These are phyloP conservation scores for Ormyrus pomaceus DNA, from an alignment of 2,888 invertebrate genomes.

Conservation along the genomic window DNA sequence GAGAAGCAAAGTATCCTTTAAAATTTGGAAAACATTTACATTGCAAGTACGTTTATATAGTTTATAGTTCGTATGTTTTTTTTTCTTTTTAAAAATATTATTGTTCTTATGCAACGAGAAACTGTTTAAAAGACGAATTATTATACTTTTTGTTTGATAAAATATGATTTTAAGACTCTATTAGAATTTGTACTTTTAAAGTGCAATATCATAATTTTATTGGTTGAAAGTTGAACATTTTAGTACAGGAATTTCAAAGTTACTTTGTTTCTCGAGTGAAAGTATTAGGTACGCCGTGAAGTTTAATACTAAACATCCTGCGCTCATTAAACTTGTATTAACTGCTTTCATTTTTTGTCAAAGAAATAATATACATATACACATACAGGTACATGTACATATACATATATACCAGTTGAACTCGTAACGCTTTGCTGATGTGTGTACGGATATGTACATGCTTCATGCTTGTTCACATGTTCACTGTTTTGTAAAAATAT, in stretches of 20 bases:
- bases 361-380: conserved; percentile 35
- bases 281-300: conserved; percentile 43
- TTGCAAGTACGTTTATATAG: conserved; percentile 6
- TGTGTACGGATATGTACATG: conserved; percentile 54
- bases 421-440: conserved; percentile 22
- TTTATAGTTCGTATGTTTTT: conserved; percentile 8
- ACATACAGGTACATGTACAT: conserved; percentile 36
- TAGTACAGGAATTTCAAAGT: conserved; percentile 11
- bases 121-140: conserved; percentile 8
- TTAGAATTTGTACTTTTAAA: conserved; percentile 43
- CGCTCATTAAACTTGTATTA: conserved; percentile 34
- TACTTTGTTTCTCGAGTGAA: conserved; percentile 43
- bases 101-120: conserved; percentile 9
- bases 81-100: conserved; percentile 10
- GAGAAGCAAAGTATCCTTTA: conserved; percentile 43
- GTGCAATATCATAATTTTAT: conserved; percentile 25
- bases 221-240: conserved; percentile 28
- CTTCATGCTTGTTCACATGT: conserved; percentile 36
- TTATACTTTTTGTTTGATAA: conserved; percentile 9
- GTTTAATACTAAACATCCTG: conserved; percentile 46
- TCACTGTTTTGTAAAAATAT: conserved; percentile 53
- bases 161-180: conserved; percentile 14
- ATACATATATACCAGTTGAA: conserved; percentile 31
- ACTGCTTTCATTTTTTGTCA: conserved; percentile 21
- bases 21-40: conserved; percentile 9